Conservation (phyloP, 2,113 vertebrate genomes). For the Aptenodytes patagonicus region DNA sequence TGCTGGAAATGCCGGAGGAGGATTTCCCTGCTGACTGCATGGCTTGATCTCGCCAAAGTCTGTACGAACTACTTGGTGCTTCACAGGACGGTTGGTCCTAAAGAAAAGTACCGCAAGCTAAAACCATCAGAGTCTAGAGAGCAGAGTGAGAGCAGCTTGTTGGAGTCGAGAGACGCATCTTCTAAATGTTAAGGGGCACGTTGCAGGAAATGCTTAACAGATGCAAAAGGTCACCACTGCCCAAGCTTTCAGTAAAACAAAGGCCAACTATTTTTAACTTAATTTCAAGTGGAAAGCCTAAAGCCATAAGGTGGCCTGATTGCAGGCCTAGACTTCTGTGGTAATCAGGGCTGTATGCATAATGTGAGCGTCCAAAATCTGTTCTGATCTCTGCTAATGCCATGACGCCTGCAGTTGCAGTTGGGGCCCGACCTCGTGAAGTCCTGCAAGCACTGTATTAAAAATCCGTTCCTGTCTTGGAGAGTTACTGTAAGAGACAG, state of each 20-base stretch:
- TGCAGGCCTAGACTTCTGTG: neutral
- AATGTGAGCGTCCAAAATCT: neutral
- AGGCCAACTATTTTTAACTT: slow-evolving; percentile 62
- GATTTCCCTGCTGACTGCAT: accelerated
- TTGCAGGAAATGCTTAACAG: neutral
- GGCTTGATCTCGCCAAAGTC: neutral
- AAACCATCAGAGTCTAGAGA: neutral
- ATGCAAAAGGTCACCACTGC: slow-evolving; percentile 39
- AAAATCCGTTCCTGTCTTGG: neutral
- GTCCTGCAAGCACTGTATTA: neutral
- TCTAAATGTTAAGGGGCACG: neutral
- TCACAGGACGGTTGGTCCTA: neutral
- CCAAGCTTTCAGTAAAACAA: slow-evolving; percentile 4
- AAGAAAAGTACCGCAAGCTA: neutral
- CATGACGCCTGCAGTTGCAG: accelerated
- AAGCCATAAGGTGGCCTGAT: slow-evolving; percentile 50
- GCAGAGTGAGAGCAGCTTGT: neutral
- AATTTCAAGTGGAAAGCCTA: slow-evolving; percentile 33
- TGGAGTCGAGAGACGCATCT: accelerated
- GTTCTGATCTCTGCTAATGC: neutral
- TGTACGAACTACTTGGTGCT: neutral
- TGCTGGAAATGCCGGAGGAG: neutral
- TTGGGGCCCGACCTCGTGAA: accelerated
- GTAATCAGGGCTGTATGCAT: neutral
- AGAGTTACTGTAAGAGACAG: neutral